phyloP scores from a whole-genome alignment of 2,888 invertebrate genomes.

The Plusia festucae region DNA sequence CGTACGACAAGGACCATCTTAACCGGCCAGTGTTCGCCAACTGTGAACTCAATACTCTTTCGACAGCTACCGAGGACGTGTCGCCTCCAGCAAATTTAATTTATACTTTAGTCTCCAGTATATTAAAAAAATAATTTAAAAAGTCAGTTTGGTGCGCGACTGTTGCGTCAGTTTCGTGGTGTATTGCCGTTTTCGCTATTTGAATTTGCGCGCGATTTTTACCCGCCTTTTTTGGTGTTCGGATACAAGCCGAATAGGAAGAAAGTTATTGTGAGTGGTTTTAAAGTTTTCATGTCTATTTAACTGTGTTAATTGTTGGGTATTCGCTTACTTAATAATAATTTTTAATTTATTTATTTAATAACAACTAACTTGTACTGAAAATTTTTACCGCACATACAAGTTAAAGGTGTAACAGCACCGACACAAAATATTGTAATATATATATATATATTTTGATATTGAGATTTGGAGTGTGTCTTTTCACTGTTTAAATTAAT shows the following conservation, averaged over 20 bases:
- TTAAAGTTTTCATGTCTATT: conserved; percentile 56
- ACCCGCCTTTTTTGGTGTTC: conserved; percentile 70
- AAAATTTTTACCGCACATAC: too few species aligned
- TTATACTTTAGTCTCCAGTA: conserved; percentile 53
- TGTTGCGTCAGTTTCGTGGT: conserved; percentile 47
- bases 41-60: conserved; percentile 84
- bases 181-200: conserved; percentile 67
- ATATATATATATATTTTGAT: too few species aligned
- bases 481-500: too few species aligned
- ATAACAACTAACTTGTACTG: too few species aligned
- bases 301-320: conserved; percentile 11
- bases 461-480: too few species aligned
- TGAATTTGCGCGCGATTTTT: conserved; percentile 72
- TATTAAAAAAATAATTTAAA: conserved; percentile 55
- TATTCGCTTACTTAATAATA: neutral
- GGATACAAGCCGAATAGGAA: conserved; percentile 65
- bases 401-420: too few species aligned
- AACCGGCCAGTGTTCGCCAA: conserved; percentile 77
- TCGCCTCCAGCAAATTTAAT: conserved; percentile 72
- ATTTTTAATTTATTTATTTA: too few species aligned
- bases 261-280: conserved; percentile 75
- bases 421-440: too few species aligned
- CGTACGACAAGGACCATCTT: conserved; percentile 79
- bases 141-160: conserved; percentile 59
- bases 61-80: conserved; percentile 84